These are phyloP conservation scores for Oeneis ivallda DNA, from an alignment of 2,888 invertebrate genomes.

Conservation along the genomic window DNA sequence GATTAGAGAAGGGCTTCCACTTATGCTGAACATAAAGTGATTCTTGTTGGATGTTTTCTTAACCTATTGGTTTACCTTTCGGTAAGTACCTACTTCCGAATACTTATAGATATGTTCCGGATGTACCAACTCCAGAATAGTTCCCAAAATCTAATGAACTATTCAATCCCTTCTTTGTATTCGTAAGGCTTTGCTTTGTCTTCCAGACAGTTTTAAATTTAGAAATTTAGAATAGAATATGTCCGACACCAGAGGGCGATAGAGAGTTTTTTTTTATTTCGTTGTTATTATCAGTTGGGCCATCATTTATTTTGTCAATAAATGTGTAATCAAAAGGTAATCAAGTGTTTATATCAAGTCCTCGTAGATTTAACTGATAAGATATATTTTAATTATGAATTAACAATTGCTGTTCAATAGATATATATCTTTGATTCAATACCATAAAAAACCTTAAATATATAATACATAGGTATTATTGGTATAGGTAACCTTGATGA, in stretches of 20 bases:
- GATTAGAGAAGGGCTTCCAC: slow-evolving; percentile 16
- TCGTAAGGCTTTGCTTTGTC: too few relatives aligned
- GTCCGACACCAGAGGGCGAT: too few relatives aligned
- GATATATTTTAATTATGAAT: neutral
- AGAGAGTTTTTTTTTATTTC: too few relatives aligned
- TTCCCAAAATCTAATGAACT: slow-evolving; percentile 1
- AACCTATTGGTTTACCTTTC: slow-evolving; percentile 1
- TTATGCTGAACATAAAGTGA: slow-evolving; percentile 6
- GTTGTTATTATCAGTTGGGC: neutral
- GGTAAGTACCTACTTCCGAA: neutral
- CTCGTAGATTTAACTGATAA: neutral
- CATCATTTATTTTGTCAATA: neutral
- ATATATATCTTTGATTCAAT: neutral
- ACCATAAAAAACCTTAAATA: neutral
- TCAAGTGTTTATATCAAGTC: neutral
- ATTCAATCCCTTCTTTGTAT: neutral
- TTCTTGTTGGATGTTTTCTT: slow-evolving; percentile 14
- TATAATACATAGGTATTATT: too few relatives aligned
- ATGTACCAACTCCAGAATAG: too few relatives aligned
- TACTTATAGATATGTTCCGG: neutral
- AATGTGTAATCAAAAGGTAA: neutral
- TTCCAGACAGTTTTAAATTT: too few relatives aligned
- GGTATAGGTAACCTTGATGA: neutral
- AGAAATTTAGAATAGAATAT: too few relatives aligned
- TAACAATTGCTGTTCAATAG: neutral